Evolutionary conservation across 2,888 invertebrate genomes (phyloP).

Genomic region (Cremastinae sp.): DNA sequence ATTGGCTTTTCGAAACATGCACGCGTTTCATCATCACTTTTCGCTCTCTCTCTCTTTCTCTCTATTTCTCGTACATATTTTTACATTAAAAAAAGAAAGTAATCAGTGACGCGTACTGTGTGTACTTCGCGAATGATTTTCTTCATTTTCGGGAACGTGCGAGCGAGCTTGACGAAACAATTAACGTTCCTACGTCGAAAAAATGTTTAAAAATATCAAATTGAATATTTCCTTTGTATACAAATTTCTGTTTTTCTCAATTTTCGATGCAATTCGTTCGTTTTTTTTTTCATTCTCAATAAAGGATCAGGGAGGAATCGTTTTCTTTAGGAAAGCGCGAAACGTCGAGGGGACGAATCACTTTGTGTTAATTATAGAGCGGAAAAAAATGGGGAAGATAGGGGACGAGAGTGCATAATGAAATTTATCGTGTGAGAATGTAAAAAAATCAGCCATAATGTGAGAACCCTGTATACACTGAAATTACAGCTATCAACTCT

Average conservation of each 20-base stretch:
- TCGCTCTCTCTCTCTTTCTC: constrained; percentile 13
- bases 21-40: too few relatives aligned
- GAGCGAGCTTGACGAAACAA: constrained; percentile 60
- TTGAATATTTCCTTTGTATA: not conserved
- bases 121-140: constrained; percentile 13
- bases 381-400: not conserved
- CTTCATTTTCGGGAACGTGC: constrained; percentile 8
- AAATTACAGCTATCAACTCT: too few relatives aligned
- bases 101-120: constrained; percentile 47
- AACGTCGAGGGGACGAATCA: not conserved
- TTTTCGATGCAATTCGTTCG: not conserved
- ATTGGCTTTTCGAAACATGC: too few relatives aligned
- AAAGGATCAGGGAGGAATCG: too few relatives aligned
- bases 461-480: constrained; percentile 26
- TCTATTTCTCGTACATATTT: not conserved
- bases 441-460: constrained; percentile 16
- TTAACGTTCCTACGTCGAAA: constrained; percentile 19
- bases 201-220: not conserved
- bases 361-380: too few relatives aligned
- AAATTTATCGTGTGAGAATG: constrained; percentile 14
- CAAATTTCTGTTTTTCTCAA: not conserved
- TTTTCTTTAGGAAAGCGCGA: too few relatives aligned
- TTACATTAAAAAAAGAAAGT: not conserved
- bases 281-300: too few relatives aligned
- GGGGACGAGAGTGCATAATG: not conserved